These are phyloP conservation scores for Scelioninae gen. 2 DNA, from an alignment of 2,888 invertebrate genomes.

Conservation along the genomic window DNA sequence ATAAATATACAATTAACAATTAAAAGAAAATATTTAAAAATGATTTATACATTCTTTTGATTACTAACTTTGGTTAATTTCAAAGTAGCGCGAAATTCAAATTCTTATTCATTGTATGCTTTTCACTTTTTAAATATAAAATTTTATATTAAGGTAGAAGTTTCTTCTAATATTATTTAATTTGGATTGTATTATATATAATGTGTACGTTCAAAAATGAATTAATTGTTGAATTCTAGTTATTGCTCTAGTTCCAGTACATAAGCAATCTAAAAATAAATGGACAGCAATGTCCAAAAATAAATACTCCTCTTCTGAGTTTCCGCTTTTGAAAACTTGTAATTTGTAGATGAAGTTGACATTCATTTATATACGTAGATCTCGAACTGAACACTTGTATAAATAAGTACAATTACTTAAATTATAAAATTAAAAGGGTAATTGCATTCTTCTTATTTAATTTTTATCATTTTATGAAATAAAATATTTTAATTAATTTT, in stretches of 20 bases:
- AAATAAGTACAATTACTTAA: background rate
- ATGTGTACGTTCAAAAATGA: background rate
- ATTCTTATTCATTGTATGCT: background rate
- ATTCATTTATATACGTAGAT: background rate
- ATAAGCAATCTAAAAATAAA: slow-evolving; percentile 49
- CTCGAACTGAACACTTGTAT: background rate
- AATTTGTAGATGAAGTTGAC: slow-evolving; percentile 8
- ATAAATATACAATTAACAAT: too few species aligned
- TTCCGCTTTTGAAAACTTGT: slow-evolving; percentile 36
- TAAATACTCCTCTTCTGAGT: slow-evolving; percentile 38
- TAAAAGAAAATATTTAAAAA: too few species aligned
- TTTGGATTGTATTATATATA: background rate
- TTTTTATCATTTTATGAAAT: background rate
- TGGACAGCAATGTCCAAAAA: slow-evolving; percentile 47
- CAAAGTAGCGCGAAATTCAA: slow-evolving; percentile 2
- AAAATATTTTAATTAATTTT: background rate
- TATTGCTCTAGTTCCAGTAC: slow-evolving; percentile 16
- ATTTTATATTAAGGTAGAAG: background rate
- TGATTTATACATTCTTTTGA: too few species aligned
- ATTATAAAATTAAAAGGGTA: slow-evolving; percentile 6
- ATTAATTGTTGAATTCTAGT: background rate
- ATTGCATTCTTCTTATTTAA: background rate
- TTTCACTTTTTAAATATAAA: background rate
- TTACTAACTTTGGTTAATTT: too few species aligned
- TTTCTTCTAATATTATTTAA: background rate